Evolutionary conservation across 2,888 invertebrate genomes (phyloP), one percentile per base, ranked within the genome.

Genomic region (Erynnis tages): DNA sequence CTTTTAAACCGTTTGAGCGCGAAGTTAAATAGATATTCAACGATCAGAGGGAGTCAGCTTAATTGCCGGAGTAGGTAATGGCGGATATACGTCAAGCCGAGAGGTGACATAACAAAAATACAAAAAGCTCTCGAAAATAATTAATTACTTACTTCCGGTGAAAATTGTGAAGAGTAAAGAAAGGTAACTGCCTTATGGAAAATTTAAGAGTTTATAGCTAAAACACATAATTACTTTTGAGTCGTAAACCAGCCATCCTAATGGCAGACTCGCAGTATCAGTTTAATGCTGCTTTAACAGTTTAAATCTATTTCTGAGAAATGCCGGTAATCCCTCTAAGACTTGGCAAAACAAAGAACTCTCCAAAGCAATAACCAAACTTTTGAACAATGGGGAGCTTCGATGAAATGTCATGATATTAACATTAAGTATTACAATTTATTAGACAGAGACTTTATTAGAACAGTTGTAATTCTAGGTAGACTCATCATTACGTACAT

Each of bases 91-190:
- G 14, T 40, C 40, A 25, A 40, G 40, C n/a, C 14, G 40, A 8
- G 10, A 40, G 14, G 8, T 40, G 38, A 23, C 38, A 23, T 11
- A 21, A 38, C n/a, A n/a, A n/a, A n/a, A n/a, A n/a, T n/a, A 40
- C 40, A 40, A 25, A 40, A 40, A 40, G 23, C 40, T 25, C n/a
- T 13, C 25, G 25, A 25, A n/a, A 40, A 25, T n/a, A 25, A 25
- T 13, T 8, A 40, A 25, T 25, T n/a, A n/a, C n/a, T n/a, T n/a
- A n/a, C n/a, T n/a, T n/a, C n/a, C n/a, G n/a, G n/a, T n/a, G n/a
- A n/a, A n/a, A n/a, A n/a, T n/a, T n/a, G n/a, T n/a, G n/a, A n/a
- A n/a, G n/a, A n/a, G n/a, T n/a, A n/a, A n/a, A n/a, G n/a, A n/a
- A n/a, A n/a, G n/a, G n/a, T n/a, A n/a, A n/a, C n/a, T n/a, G n/a